phyloP scores from a whole-genome alignment of 1,140 invertebrate species.

The Drosophila micromelanica region DNA sequence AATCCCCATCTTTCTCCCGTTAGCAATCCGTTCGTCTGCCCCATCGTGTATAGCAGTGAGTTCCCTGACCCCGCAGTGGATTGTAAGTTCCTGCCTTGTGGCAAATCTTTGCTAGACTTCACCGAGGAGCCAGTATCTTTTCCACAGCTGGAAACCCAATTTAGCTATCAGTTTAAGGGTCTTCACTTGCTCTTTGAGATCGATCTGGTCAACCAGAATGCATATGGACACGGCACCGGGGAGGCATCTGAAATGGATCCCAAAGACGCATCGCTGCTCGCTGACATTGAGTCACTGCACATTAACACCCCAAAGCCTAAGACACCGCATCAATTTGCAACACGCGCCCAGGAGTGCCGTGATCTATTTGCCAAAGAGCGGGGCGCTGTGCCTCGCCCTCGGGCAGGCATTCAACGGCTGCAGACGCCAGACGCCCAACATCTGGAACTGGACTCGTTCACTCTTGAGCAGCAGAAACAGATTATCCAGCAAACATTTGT shows the following conservation, averaged over 20 bases:
- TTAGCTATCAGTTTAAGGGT: constrained; percentile 28
- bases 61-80: constrained; percentile 28
- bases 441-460: constrained; percentile 3
- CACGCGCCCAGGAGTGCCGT: constrained; percentile 34
- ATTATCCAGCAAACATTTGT: constrained; percentile 47
- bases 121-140: constrained; percentile 25
- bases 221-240: background rate
- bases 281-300: constrained; percentile 34
- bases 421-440: background rate
- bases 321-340: background rate
- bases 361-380: constrained; percentile 43
- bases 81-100: constrained; percentile 49
- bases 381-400: background rate
- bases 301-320: constrained; percentile 2
- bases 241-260: constrained; percentile 22
- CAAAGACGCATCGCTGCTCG: constrained; percentile 30
- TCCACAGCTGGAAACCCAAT: constrained; percentile 19
- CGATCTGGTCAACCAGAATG: constrained; percentile 36
- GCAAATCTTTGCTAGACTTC: constrained; percentile 38
- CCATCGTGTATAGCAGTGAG: constrained; percentile 36
- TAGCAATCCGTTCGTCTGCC: constrained; percentile 37
- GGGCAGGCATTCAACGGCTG: background rate
- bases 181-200: constrained; percentile 45
- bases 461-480: constrained; percentile 28
- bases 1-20: background rate